These are phyloP conservation scores for Drosophila macrospina DNA, from an alignment of 2,888 invertebrate genomes.

Conservation along the genomic window DNA sequence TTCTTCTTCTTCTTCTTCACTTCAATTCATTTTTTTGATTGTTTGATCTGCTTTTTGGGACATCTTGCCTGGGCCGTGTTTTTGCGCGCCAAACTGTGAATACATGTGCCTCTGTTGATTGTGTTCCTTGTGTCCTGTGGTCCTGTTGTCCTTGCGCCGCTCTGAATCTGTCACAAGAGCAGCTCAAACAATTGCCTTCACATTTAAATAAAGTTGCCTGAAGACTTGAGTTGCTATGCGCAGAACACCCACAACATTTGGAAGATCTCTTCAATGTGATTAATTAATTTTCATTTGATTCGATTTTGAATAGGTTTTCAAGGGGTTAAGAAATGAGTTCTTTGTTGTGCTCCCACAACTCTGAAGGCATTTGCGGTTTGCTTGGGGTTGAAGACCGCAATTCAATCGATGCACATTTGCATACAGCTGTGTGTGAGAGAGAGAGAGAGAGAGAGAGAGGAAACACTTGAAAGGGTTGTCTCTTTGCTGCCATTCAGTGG, in stretches of 20 bases:
- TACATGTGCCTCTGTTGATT: conserved; percentile 14
- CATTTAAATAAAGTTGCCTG: conserved; percentile 7
- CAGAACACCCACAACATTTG: conserved; percentile 15
- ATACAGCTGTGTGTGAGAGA: conserved; percentile 12
- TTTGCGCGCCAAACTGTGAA: conserved; percentile 65
- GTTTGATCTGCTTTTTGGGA: conserved; percentile 39
- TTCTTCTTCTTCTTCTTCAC: not conserved
- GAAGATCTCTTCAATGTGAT: not conserved
- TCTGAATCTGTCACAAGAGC: conserved; percentile 36
- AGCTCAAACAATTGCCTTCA: conserved; percentile 20
- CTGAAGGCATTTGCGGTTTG: not conserved
- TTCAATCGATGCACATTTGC: conserved; percentile 56
- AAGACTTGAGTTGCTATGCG: no score
- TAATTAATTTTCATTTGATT: not conserved
- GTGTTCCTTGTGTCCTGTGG: not conserved
- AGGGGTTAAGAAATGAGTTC: not conserved
- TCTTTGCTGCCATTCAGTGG: conserved; percentile 16
- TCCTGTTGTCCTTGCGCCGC: conserved; percentile 9
- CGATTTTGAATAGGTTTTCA: not conserved
- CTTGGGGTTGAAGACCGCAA: conserved; percentile 46
- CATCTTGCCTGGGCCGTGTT: conserved; percentile 57
- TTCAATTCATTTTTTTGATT: conserved; percentile 1
- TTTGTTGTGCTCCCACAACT: not conserved
- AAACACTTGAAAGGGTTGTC: conserved; percentile 46
- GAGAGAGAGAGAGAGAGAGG: not conserved